A percentile compares a stretch with the other conserved stretches of the same genome.
Conservation (phyloP, 2,888 invertebrate species). For the Lapara coniferarum region DNA sequence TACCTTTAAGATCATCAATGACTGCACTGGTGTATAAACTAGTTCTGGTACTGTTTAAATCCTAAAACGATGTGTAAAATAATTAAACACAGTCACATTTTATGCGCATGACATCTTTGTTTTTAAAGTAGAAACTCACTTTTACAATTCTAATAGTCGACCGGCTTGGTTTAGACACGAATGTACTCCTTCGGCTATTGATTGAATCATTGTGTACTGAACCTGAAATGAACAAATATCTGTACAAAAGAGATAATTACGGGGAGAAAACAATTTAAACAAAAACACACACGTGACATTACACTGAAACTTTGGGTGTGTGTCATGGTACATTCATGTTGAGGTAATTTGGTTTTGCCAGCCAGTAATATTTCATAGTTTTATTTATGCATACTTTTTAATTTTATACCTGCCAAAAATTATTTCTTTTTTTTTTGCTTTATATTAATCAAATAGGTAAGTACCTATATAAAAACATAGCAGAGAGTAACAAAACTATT, state of each 20-base stretch:
- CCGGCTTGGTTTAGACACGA: slow-evolving; percentile 71
- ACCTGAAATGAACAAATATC: slow-evolving; percentile 54
- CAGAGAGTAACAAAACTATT: too few species aligned
- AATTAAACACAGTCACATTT: slow-evolving; percentile 18
- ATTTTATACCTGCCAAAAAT: too few species aligned
- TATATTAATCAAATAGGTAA: too few species aligned
- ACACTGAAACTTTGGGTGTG: slow-evolving; percentile 80
- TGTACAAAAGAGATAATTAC: slow-evolving; percentile 34
- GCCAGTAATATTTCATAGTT: slow-evolving; percentile 33
- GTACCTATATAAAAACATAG: too few species aligned
- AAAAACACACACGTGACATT: slow-evolving; percentile 76
- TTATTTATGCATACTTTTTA: neutral
- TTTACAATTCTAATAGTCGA: slow-evolving; percentile 73
- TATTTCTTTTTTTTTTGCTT: too few species aligned
- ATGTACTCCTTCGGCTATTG: slow-evolving; percentile 72
- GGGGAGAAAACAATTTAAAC: slow-evolving; percentile 37
- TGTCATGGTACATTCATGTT: slow-evolving; percentile 57
- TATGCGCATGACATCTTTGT: slow-evolving; percentile 13
- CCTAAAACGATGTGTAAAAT: slow-evolving; percentile 53
- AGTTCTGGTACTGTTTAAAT: slow-evolving; percentile 61
- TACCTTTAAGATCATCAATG: slow-evolving; percentile 71
- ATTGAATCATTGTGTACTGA: slow-evolving; percentile 78
- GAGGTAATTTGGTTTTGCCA: slow-evolving; percentile 32
- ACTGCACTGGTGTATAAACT: slow-evolving; percentile 61
- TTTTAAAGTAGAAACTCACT: slow-evolving; percentile 50